Conservation (phyloP, 92 coral and sea anemone species). For the Montipora capitata region DNA sequence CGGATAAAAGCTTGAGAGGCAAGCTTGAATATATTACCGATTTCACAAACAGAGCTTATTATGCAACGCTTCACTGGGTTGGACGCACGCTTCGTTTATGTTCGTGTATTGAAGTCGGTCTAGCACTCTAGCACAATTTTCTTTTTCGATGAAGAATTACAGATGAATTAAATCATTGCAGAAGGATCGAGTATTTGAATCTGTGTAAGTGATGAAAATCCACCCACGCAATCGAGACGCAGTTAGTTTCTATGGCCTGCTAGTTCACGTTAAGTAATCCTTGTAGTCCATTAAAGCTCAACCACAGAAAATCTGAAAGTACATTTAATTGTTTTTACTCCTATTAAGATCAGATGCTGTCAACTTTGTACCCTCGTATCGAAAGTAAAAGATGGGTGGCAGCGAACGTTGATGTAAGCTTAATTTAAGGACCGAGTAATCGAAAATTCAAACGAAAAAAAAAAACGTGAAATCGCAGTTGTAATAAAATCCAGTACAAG, state of each 20-base stretch:
- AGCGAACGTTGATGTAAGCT: neutral
- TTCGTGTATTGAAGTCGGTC: too few species aligned
- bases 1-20: neutral
- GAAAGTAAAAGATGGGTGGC: neutral
- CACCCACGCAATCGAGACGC: neutral
- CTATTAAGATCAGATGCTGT: neutral
- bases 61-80: slow-evolving; percentile 48
- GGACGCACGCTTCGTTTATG: slow-evolving; percentile 5
- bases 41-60: neutral
- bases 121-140: neutral
- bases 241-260: slow-evolving; percentile 19
- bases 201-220: slow-evolving; percentile 4
- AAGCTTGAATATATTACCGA: neutral
- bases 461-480: neutral
- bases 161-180: slow-evolving; percentile 34
- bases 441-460: slow-evolving; percentile 4
- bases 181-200: slow-evolving; percentile 1
- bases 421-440: slow-evolving; percentile 9
- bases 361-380: neutral
- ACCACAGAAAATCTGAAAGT: slow-evolving; percentile 23
- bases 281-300: neutral
- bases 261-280: neutral
- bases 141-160: slow-evolving; percentile 22
- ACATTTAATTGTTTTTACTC: neutral
- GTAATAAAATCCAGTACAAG: neutral